Percentiles rank a stretch among this genome's conserved stretches.
Evolutionary conservation across 2,888 invertebrate genomes (phyloP).

Genomic region (Caenorhabditis macrosperma): DNA sequence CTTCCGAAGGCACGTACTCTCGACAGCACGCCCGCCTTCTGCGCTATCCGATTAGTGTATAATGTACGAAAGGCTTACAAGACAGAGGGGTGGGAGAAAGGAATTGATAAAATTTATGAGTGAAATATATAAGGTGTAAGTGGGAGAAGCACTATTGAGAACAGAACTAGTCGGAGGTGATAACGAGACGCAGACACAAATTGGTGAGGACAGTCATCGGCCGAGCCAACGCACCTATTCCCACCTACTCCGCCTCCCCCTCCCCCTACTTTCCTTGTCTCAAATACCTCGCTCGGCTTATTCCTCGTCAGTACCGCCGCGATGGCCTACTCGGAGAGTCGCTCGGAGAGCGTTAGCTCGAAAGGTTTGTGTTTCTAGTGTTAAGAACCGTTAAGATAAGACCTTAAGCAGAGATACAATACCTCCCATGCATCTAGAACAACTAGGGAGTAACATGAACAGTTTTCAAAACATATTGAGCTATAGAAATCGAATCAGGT

Average conservation of each 20-base stretch:
- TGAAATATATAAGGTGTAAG: conserved; percentile 51
- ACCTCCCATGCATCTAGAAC: conserved; percentile 6
- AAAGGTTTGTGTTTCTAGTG: conserved; percentile 34
- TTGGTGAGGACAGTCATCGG: conserved; percentile 54
- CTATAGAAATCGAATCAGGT: too few relatives aligned
- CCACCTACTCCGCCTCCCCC: conserved; percentile 20
- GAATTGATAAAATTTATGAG: conserved; percentile 58
- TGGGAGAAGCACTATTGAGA: conserved; percentile 48
- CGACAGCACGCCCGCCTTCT: conserved; percentile 43
- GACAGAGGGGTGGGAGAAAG: conserved; percentile 25
- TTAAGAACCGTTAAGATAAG: background rate
- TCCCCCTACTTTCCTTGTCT: conserved; percentile 27
- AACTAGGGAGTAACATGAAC: too few relatives aligned
- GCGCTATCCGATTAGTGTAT: conserved; percentile 55
- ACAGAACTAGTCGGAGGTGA: conserved; percentile 31
- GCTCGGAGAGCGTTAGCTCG: conserved; percentile 56
- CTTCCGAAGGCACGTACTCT: conserved; percentile 28
- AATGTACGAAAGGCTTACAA: conserved; percentile 57
- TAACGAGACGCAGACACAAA: conserved; percentile 47
- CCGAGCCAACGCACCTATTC: conserved; percentile 54
- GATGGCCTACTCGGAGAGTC: conserved; percentile 58
- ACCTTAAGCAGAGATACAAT: background rate
- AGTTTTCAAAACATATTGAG: too few relatives aligned
- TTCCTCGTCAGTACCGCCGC: conserved; percentile 53
- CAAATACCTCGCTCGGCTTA: conserved; percentile 32